Evolutionary conservation across 2,113 vertebrate genomes (phyloP), one percentile per base, ranked within the genome.

Genomic region (Myxocyprinus asiaticus): DNA sequence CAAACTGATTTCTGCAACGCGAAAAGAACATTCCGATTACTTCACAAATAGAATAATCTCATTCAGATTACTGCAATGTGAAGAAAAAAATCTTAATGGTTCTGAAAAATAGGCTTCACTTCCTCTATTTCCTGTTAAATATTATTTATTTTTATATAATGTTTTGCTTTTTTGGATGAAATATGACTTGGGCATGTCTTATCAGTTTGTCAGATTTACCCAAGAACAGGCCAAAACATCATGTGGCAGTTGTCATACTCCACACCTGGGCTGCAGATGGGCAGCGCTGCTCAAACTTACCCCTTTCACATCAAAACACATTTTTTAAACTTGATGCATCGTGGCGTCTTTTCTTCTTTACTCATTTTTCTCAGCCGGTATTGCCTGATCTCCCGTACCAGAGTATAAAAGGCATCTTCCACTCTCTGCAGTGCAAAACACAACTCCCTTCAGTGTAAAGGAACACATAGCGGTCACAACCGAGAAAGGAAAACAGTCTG

Each of bases 341-440:
- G 94, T 80, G 96, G 95, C 84, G 98, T 97, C 95, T 98, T 96
- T 96, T 98, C 97, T 95, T 98, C 96, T 93, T 94, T 98, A 95
- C 92, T 95, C 93, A 97, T 86, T 92, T 97, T 98, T 96, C 94
- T 97, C 96, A 96, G 90, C 94, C 96, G 97, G 95, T 96, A 96
- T 89, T 95, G 95, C 88, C 94, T 97, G 90, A 99, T 99, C 94
- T 99, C 97, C 94, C 98, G 95, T 94, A 99, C 98, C 96, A 99
- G 94, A 93, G 94, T 98, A 96, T 99, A 99, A 98, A 99, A 99
- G 96, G 97, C 97, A 97, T 99, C 98, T 94, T 99, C 98, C 96
- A 98, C 98, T 95, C 96, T 98, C 98, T 99, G 97, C 93, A 95
- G 96, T 95, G 94, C 90, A 94, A 99, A 95, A 99, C 95, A 99